Evolutionary conservation across 2,888 invertebrate genomes (phyloP).

Genomic region (Acleris sparsana): DNA sequence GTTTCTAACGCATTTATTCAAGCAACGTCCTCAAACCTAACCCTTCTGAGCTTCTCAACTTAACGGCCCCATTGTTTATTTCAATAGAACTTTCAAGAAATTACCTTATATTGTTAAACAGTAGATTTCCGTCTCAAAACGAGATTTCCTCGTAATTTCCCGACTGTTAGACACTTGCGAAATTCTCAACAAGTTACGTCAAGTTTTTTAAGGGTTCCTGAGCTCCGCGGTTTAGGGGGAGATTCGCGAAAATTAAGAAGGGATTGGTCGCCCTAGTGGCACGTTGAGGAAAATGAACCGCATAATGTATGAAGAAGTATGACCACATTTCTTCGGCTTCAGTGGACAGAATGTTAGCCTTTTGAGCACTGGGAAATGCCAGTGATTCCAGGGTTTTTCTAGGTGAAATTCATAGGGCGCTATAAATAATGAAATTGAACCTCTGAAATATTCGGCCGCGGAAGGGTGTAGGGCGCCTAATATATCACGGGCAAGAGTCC

Average conservation of each 20-base stretch:
- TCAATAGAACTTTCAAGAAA: slow-evolving; percentile 34
- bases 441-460: slow-evolving; percentile 16
- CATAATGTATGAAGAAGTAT: slow-evolving; percentile 6
- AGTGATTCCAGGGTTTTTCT: slow-evolving; percentile 1
- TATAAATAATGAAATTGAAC: slow-evolving; percentile 33
- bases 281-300: slow-evolving; percentile 3
- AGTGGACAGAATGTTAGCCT: background rate
- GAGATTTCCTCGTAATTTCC: slow-evolving; percentile 29
- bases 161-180: slow-evolving; percentile 28
- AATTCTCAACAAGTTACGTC: slow-evolving; percentile 32
- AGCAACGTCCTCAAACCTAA: slow-evolving; percentile 25
- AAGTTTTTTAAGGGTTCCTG: slow-evolving; percentile 28
- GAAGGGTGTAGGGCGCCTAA: slow-evolving; percentile 17
- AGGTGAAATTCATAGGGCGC: slow-evolving; percentile 27
- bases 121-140: slow-evolving; percentile 29
- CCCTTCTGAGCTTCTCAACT: slow-evolving; percentile 22
- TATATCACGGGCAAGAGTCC: slow-evolving; percentile 28
- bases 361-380: background rate
- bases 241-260: slow-evolving; percentile 16
- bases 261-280: slow-evolving; percentile 7
- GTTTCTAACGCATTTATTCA: slow-evolving; percentile 19
- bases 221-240: slow-evolving; percentile 8
- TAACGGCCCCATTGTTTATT: slow-evolving; percentile 32
- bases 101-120: slow-evolving; percentile 37
- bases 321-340: background rate